Evolutionary conservation across 2,113 vertebrate genomes (phyloP).

Genomic region (Pogonocichla stellata): DNA sequence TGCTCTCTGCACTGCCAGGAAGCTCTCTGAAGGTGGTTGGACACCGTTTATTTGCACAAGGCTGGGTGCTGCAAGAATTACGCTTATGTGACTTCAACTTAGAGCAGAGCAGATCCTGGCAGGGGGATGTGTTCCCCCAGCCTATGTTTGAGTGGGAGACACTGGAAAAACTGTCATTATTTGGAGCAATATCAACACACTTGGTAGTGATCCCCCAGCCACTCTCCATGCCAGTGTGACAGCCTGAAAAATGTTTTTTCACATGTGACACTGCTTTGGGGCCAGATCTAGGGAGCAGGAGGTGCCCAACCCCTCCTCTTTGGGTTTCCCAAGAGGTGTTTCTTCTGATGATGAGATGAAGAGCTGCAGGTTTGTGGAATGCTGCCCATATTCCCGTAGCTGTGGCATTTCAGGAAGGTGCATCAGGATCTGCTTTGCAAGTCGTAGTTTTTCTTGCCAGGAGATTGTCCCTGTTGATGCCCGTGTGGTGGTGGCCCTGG

Average conservation of each 20-base stretch:
- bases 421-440: background rate
- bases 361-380: background rate
- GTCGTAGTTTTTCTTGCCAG: background rate
- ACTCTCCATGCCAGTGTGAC: background rate
- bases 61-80: background rate
- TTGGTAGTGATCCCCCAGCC: too few relatives aligned
- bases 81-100: background rate
- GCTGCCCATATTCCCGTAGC: accelerated
- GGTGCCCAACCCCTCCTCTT: background rate
- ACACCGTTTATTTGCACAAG: background rate
- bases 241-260: background rate
- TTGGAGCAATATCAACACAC: background rate
- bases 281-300: background rate
- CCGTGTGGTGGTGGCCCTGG: background rate
- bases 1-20: background rate
- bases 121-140: background rate
- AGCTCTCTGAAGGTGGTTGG: background rate
- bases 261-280: background rate
- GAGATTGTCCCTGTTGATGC: background rate
- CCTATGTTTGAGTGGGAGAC: accelerated
- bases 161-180: background rate
- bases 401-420: background rate
- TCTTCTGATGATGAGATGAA: background rate
- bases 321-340: background rate
- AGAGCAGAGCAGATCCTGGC: background rate